These are phyloP conservation scores for Drosophila nr. perissopoda DNA, from an alignment of 2,888 invertebrate species.

Conservation along the genomic window DNA sequence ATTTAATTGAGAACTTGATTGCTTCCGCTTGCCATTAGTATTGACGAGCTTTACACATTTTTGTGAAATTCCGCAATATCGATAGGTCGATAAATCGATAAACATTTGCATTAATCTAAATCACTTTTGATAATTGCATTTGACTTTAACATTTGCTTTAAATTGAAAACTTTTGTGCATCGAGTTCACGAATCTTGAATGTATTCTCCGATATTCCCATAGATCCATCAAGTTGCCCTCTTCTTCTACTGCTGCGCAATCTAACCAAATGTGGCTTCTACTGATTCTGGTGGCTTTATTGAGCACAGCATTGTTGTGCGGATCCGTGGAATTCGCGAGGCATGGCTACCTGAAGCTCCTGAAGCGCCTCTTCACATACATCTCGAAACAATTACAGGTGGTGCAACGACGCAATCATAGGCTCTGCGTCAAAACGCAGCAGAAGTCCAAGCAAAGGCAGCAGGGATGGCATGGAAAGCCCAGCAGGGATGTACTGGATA, in stretches of 20 bases:
- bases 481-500: slow-evolving; percentile 27
- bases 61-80: not conserved
- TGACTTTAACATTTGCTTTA: not conserved
- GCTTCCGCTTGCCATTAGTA: slow-evolving; percentile 13
- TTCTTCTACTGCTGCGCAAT: not conserved
- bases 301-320: slow-evolving; percentile 19
- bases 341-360: slow-evolving; percentile 36
- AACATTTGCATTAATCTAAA: not conserved
- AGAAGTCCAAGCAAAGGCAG: not conserved
- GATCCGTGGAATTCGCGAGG: slow-evolving; percentile 5
- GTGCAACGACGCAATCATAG: not conserved
- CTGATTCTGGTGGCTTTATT: slow-evolving; percentile 2
- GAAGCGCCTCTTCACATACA: slow-evolving; percentile 46
- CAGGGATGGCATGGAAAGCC: not conserved
- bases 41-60: slow-evolving; percentile 10
- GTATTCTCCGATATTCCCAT: not conserved
- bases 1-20: slow-evolving; percentile 67
- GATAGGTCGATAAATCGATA: not conserved
- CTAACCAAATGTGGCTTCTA: slow-evolving; percentile 19
- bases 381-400: slow-evolving; percentile 23
- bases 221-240: not conserved
- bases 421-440: not conserved
- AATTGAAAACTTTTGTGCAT: not conserved
- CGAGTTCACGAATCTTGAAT: not conserved
- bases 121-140: not conserved